Base-by-base conservation (phyloP, 2,113 vertebrate genomes). In the Poicephalus meyeri region DNA sequence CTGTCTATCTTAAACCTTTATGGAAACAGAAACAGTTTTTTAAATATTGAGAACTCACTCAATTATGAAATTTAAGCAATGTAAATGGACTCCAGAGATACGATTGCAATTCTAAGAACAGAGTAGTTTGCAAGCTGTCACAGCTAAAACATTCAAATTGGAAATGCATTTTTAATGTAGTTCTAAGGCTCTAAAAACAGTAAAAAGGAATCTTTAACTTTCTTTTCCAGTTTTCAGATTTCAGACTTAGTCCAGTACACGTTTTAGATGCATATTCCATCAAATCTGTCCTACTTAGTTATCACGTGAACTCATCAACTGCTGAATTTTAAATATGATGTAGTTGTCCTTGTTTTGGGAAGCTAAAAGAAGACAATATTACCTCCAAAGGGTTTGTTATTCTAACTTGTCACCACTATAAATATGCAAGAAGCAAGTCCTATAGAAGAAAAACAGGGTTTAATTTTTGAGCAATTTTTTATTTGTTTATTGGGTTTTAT, bases 1-100 rank as follows among this genome's bases (percentile, higher is more conserved):
- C n/a, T 52, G 13, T 89, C 50, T 87, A 13, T 69, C n/a, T 92
- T 44, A 93, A 94, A 93, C 69, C 35, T 66, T 66, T 4, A 63
- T 90, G 61, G 77, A 95, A 95, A 85, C 70, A 80, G 66, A 86
- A 95, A 78, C 25, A 55, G 21, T 46, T 78, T 85, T 70, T 90
- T 13, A 93, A 93, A 93, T 94, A 86, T 90, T 96, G 88, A 91
- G 82, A 90, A 86, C 35, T 94, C 49, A 44, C 13, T 88, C 72
- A 77, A 71, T 95, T 94, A 91, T 64, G 68, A 93, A 88, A 86
- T 93, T 70, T 80, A 74, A 94, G 78, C 80, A 64, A 52, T 91
- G 35, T 63, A 83, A 94, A 74, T 90, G 60, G 55, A 73, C 72
- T 86, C 61, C 15, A 19, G 88, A 74, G 72, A 53, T 60, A 64